These are phyloP conservation scores for Mylabris phalerata DNA, from an alignment of 1,140 invertebrate genomes.

Conservation along the genomic window DNA sequence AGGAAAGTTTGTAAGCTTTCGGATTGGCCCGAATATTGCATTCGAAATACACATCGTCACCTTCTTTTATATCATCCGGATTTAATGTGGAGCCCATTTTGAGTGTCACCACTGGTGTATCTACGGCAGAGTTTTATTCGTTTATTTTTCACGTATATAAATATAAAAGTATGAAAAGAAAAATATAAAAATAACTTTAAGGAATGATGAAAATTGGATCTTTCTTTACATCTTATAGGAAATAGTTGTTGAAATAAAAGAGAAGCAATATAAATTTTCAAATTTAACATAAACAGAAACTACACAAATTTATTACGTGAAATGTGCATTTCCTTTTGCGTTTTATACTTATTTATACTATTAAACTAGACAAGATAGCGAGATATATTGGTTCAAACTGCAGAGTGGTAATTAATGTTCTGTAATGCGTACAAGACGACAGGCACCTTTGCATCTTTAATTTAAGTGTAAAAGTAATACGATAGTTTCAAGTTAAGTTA, in stretches of 20 bases:
- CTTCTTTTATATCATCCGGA: conserved; percentile 76
- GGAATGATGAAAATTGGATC: too few relatives aligned
- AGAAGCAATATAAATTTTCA: neutral
- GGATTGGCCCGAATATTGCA: conserved; percentile 75
- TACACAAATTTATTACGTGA: too few relatives aligned
- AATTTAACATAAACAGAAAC: neutral
- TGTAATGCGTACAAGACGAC: too few relatives aligned
- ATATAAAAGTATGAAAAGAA: neutral
- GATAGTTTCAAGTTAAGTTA: too few relatives aligned
- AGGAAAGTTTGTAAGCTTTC: conserved; percentile 69
- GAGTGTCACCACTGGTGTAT: conserved; percentile 65
- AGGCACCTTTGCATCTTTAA: too few relatives aligned
- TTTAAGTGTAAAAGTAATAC: too few relatives aligned
- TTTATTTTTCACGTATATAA: neutral
- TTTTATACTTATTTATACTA: too few relatives aligned
- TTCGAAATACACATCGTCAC: conserved; percentile 76
- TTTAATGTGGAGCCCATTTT: conserved; percentile 72
- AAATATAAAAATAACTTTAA: neutral
- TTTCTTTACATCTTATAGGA: too few relatives aligned
- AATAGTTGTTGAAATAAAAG: neutral
- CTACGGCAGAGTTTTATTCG: conserved; percentile 46
- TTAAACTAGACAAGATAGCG: too few relatives aligned
- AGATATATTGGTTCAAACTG: too few relatives aligned
- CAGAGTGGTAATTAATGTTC: too few relatives aligned
- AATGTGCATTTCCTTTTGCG: too few relatives aligned